Conservation (phyloP, 2,797 vertebrate species). For the Chanos chanos region DNA sequence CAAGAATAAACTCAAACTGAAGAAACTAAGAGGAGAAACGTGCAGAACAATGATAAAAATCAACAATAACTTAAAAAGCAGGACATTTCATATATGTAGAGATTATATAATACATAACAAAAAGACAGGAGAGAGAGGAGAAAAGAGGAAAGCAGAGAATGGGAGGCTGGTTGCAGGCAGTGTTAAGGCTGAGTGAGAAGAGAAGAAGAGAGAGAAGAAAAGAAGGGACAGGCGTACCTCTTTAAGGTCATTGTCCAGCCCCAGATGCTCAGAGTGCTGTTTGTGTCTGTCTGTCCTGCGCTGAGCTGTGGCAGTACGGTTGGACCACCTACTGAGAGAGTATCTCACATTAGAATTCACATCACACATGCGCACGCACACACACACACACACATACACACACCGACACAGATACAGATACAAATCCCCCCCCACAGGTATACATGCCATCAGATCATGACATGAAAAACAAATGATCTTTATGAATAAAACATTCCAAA, state of each 20-base stretch:
- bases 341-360: neutral
- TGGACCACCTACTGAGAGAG: constrained; percentile 79
- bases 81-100: too few species aligned
- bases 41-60: neutral
- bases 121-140: constrained; percentile 1
- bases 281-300: constrained; percentile 79
- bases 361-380: neutral
- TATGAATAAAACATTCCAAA: too few species aligned
- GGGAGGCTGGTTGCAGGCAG: neutral
- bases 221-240: constrained; percentile 64
- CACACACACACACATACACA: neutral
- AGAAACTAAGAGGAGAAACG: neutral
- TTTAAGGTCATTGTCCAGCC: constrained; percentile 83
- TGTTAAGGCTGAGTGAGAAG: constrained; percentile 15
- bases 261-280: constrained; percentile 75
- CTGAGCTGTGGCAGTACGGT: constrained; percentile 77
- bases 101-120: neutral
- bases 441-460: too few species aligned
- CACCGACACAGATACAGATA: neutral
- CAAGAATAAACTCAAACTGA: constrained; percentile 36
- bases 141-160: neutral
- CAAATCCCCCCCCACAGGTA: too few species aligned
- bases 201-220: constrained; percentile 19
- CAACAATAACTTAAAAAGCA: neutral
- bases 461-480: too few species aligned